Percentiles rank a stretch among this genome's conserved stretches.
Evolutionary conservation across 2,113 vertebrate genomes (phyloP).

Genomic region (Takifugu bimaculatus): DNA sequence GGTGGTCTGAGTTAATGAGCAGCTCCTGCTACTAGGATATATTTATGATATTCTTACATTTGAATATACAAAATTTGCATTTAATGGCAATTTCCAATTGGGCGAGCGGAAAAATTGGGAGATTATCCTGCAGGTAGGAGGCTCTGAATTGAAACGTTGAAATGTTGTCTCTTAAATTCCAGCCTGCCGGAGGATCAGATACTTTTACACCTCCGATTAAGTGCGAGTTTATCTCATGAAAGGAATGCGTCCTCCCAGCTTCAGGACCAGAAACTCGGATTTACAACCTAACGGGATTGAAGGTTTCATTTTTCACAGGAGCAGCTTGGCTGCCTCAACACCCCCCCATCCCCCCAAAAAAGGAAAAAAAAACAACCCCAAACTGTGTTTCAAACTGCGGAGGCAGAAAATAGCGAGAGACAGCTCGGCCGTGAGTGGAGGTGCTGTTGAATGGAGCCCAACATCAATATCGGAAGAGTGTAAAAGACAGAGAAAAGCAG

Average conservation of each 20-base stretch:
- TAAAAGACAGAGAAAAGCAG: constrained; percentile 32
- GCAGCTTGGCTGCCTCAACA: constrained; percentile 34
- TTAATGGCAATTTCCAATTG: constrained; percentile 35
- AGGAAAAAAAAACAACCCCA: not conserved
- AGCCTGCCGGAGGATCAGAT: not conserved
- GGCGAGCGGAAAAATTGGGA: not conserved
- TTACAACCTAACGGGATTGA: not conserved
- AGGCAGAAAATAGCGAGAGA: constrained; percentile 23
- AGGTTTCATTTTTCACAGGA: constrained; percentile 16
- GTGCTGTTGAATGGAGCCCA: constrained; percentile 47
- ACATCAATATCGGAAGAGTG: constrained; percentile 45
- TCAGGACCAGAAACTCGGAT: not conserved
- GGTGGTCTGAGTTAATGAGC: too few relatives aligned
- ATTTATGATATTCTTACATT: too few relatives aligned
- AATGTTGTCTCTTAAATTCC: not conserved
- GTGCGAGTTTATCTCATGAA: too few relatives aligned
- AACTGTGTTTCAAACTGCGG: constrained; percentile 13
- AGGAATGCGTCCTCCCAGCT: not conserved
- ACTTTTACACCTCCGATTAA: not conserved
- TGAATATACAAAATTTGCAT: constrained; percentile 37
- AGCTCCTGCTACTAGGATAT: too few relatives aligned
- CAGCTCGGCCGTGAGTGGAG: constrained; percentile 28
- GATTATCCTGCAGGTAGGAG: constrained; percentile 6
- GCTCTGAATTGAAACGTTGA: not conserved
- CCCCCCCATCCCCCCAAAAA: not conserved